phyloP scores from a whole-genome alignment of 2,888 invertebrate genomes.

The Cataglyphis altisquamis region DNA sequence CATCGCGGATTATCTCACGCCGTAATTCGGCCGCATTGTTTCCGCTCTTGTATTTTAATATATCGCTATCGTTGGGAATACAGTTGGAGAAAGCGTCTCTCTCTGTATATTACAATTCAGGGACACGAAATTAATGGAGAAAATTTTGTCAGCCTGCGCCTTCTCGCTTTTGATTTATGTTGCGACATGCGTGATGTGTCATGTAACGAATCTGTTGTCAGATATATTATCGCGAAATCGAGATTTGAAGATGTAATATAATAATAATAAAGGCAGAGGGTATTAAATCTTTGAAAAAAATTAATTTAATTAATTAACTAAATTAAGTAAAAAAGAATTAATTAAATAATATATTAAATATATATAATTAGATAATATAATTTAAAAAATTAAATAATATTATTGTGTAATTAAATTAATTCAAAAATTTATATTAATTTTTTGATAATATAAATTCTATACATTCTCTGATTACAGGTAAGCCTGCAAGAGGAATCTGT shows the following conservation, averaged over 20 bases:
- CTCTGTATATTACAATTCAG: neutral
- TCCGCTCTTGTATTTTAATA: neutral
- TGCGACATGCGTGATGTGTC: slow-evolving; percentile 7
- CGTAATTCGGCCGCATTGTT: slow-evolving; percentile 2
- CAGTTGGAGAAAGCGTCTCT: neutral
- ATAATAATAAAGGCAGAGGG: neutral
- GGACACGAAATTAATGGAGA: slow-evolving; percentile 46
- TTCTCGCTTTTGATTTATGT: slow-evolving; percentile 9
- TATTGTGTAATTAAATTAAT: neutral
- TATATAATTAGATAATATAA: too few relatives aligned
- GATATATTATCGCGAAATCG: neutral
- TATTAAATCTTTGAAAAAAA: neutral
- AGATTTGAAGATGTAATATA: slow-evolving; percentile 2
- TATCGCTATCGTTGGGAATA: neutral
- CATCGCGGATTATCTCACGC: slow-evolving; percentile 15
- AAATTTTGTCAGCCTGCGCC: slow-evolving; percentile 15
- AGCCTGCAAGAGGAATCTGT: slow-evolving; percentile 3
- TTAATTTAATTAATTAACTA: neutral
- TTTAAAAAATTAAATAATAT: too few relatives aligned
- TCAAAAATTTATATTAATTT: neutral
- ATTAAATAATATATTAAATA: too few relatives aligned
- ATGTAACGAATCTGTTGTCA: neutral
- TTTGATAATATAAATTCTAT: neutral
- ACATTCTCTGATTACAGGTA: slow-evolving; percentile 28
- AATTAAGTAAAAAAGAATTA: too few relatives aligned